Percentiles rank a stretch among this genome's conserved stretches.
Conservation (phyloP, 1,140 invertebrate genomes). For the Drosophila orosa region DNA sequence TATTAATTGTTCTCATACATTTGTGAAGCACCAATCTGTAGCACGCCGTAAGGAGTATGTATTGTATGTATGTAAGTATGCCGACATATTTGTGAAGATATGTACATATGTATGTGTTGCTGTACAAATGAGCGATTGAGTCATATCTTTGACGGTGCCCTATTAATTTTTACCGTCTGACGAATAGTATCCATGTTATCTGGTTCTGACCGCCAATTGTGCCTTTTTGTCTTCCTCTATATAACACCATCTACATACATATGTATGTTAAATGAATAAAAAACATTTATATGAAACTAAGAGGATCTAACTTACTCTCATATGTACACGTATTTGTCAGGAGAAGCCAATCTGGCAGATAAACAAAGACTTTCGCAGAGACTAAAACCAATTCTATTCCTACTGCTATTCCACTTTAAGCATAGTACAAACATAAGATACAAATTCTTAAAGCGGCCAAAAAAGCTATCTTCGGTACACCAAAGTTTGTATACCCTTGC, state of each 20-base stretch:
- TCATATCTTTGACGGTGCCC: neutral
- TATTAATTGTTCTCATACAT: constrained; percentile 66
- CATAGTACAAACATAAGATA: too few species aligned
- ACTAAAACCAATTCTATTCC: neutral
- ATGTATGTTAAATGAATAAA: neutral
- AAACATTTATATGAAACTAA: neutral
- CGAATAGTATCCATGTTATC: constrained; percentile 5
- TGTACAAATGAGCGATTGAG: neutral
- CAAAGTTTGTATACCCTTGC: too few species aligned
- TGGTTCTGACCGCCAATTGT: constrained; percentile 1
- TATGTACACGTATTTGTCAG: neutral
- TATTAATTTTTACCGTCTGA: neutral
- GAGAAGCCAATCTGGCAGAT: neutral
- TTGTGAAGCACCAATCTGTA: constrained; percentile 54
- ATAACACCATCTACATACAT: neutral
- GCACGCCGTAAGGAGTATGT: constrained; percentile 24
- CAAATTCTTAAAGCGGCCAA: too few species aligned
- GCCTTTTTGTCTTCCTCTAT: neutral
- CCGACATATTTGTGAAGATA: constrained; percentile 37
- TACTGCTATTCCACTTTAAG: neutral
- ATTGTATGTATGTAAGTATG: neutral
- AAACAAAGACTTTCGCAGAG: neutral
- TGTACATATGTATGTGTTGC: too few species aligned
- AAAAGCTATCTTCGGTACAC: too few species aligned
- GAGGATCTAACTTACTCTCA: neutral